Conservation (phyloP, 2,888 invertebrate genomes). For the Thelaira solivaga region DNA sequence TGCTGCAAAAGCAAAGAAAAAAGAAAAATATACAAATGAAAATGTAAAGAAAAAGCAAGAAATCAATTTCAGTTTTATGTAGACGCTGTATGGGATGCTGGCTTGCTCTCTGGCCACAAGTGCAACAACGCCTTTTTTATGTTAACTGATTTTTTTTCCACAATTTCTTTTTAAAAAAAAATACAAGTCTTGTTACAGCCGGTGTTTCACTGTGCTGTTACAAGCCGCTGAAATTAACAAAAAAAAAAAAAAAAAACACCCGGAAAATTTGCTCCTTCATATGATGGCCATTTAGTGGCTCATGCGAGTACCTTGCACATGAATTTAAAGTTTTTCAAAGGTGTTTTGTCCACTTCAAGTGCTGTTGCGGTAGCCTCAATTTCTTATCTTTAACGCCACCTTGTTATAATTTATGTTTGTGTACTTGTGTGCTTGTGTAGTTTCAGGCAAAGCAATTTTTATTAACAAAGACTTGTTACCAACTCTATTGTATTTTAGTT, state of each 20-base stretch:
- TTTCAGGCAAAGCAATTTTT: background rate
- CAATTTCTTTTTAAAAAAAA: background rate
- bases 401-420: background rate
- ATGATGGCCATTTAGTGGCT: background rate
- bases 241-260: no score
- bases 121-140: constrained; percentile 56
- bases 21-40: no score
- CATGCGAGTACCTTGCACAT: no score
- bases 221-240: constrained; percentile 28
- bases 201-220: constrained; percentile 19
- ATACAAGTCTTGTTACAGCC: constrained; percentile 3
- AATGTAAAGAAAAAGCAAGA: constrained; percentile 36
- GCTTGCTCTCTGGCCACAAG: constrained; percentile 34
- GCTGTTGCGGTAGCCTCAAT: background rate
- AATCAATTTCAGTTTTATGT: constrained; percentile 51
- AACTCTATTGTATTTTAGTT: background rate
- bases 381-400: constrained; percentile 14
- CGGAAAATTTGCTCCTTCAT: constrained; percentile 38
- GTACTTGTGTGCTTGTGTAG: background rate
- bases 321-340: background rate
- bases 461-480: background rate
- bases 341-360: background rate
- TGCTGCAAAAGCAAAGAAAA: background rate
- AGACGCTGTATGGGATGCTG: background rate
- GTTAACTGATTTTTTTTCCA: constrained; percentile 4